Percentiles rank a stretch among this genome's conserved stretches.
These are phyloP conservation scores for Neosilurus hyrtlii DNA, from an alignment of 2,797 vertebrate species.

Conservation along the genomic window DNA sequence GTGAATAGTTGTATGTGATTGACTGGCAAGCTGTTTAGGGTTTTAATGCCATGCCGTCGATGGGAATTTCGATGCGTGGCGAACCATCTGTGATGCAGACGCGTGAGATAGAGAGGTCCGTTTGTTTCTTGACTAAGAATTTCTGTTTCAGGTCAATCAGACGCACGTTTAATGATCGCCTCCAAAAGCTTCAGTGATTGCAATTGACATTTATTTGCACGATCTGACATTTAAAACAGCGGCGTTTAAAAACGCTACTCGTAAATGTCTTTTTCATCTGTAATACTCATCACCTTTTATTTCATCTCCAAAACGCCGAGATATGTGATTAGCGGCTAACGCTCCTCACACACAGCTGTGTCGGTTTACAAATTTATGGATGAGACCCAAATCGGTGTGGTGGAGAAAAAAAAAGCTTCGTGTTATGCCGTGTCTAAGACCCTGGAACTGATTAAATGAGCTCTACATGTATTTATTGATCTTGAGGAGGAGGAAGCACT, in stretches of 20 bases:
- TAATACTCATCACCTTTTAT: neutral
- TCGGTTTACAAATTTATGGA: neutral
- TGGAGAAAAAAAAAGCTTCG: neutral
- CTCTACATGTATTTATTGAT: neutral
- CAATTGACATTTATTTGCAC: slow-evolving; percentile 14
- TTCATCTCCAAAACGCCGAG: neutral
- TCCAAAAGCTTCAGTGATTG: neutral
- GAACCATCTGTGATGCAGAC: neutral
- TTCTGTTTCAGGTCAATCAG: neutral
- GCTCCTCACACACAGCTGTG: neutral
- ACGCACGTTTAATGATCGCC: neutral
- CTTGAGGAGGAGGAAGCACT: neutral
- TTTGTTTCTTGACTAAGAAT: neutral
- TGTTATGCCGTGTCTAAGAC: neutral
- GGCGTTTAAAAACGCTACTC: neutral
- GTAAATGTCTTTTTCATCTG: neutral
- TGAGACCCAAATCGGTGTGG: neutral
- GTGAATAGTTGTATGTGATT: too few relatives aligned
- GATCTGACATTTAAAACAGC: slow-evolving; percentile 1
- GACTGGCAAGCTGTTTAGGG: too few relatives aligned
- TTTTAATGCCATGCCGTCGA: neutral
- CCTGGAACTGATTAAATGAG: neutral
- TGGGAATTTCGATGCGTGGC: neutral
- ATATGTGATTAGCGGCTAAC: neutral
- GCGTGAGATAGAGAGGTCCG: neutral